phyloP scores from a whole-genome alignment of 2,888 invertebrate genomes.

The Dynastes tityus region DNA sequence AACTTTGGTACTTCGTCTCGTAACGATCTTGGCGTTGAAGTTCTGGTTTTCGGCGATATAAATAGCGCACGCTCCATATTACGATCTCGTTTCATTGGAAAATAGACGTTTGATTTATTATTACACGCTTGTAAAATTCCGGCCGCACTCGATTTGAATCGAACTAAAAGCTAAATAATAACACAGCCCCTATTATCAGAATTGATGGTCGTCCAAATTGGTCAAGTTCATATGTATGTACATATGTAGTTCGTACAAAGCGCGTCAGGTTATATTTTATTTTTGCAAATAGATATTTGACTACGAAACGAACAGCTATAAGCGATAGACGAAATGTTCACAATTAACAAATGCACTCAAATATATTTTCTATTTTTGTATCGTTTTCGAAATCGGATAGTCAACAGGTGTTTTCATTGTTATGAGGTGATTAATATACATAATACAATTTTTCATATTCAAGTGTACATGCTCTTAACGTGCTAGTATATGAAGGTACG shows the following conservation, averaged over 20 bases:
- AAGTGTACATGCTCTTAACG: neutral
- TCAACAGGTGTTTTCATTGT: neutral
- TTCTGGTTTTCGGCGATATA: neutral
- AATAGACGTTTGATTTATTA: conserved; percentile 29
- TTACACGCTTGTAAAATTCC: conserved; percentile 36
- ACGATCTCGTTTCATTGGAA: conserved; percentile 34
- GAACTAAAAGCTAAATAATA: conserved; percentile 19
- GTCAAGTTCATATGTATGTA: conserved; percentile 7
- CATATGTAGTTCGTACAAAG: neutral
- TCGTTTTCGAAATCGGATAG: neutral
- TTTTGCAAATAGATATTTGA: neutral
- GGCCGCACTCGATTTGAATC: conserved; percentile 24
- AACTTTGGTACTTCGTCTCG: neutral
- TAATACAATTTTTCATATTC: neutral
- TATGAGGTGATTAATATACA: neutral
- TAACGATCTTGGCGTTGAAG: neutral
- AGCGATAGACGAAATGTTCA: neutral
- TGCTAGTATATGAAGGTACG: neutral
- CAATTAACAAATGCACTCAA: neutral
- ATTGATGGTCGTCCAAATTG: conserved; percentile 37
- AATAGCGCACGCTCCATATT: conserved; percentile 18
- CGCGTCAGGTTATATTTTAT: neutral
- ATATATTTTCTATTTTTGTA: neutral
- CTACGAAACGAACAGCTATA: neutral
- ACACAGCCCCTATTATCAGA: conserved; percentile 30